Evolutionary conservation across 2,113 vertebrate species (phyloP).

Genomic region (Upupa epops): DNA sequence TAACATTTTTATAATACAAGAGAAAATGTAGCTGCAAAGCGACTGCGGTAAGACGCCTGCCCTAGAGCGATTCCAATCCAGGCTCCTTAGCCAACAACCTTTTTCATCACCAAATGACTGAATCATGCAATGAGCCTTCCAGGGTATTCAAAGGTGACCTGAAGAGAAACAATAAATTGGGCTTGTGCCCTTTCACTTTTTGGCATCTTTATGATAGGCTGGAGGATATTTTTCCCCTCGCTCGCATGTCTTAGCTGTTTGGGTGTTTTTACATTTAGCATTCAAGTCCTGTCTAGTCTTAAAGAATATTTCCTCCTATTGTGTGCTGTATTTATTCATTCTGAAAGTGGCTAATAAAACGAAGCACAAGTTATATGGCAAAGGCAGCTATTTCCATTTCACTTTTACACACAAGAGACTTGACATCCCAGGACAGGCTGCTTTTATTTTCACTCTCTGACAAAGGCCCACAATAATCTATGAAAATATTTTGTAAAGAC

Average conservation of each 20-base stretch:
- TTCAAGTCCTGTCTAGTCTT: neutral
- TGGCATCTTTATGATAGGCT: neutral
- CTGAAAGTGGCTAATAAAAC: conserved; percentile 55
- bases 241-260: neutral
- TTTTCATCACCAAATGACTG: conserved; percentile 38
- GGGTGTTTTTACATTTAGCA: neutral
- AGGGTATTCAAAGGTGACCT: conserved; percentile 43
- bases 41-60: neutral
- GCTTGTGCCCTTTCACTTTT: conserved; percentile 1
- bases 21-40: neutral
- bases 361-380: conserved; percentile 25
- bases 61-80: neutral
- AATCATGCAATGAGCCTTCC: neutral
- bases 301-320: conserved; percentile 42
- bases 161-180: neutral
- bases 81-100: neutral
- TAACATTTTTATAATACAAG: neutral
- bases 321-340: conserved; percentile 43
- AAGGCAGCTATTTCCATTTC: conserved; percentile 50
- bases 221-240: neutral
- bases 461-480: neutral
- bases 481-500: neutral
- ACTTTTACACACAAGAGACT: conserved; percentile 20
- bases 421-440: conserved; percentile 33
- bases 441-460: conserved; percentile 43